Percentiles rank a stretch among this genome's conserved stretches.
Conservation (phyloP, 2,888 invertebrate genomes). For the Noctua pronuba region DNA sequence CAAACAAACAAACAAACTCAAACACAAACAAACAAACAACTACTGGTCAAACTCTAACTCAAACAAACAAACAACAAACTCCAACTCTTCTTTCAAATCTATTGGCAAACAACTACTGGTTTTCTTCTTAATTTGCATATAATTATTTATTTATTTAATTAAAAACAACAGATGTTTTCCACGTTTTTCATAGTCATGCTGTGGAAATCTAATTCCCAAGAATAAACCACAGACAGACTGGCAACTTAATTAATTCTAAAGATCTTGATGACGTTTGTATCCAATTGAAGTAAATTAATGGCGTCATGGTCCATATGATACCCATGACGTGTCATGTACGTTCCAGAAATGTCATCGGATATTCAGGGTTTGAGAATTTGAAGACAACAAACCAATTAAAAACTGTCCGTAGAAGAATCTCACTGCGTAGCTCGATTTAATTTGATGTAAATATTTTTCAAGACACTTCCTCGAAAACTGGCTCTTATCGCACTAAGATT, state of each 20-base stretch:
- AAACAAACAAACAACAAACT: no score
- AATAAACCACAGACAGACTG: neutral
- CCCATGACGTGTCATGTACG: slow-evolving; percentile 35
- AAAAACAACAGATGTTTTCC: neutral
- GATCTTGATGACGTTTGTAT: slow-evolving; percentile 48
- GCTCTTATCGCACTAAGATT: no score
- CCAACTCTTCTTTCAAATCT: no score
- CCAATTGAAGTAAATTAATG: slow-evolving; percentile 48
- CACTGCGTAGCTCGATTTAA: neutral
- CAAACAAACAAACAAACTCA: no score
- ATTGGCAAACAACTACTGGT: neutral
- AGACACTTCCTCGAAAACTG: no score
- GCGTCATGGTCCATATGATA: slow-evolving; percentile 24
- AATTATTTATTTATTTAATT: no score
- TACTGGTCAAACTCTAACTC: no score
- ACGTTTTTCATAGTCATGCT: slow-evolving; percentile 1
- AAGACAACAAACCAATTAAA: slow-evolving; percentile 46
- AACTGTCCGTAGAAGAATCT: neutral
- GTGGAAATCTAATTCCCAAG: slow-evolving; percentile 23
- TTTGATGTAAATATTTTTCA: slow-evolving; percentile 26
- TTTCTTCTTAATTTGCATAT: neutral
- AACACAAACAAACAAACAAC: no score
- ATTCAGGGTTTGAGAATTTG: slow-evolving; percentile 1
- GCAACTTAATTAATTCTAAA: slow-evolving; percentile 35
- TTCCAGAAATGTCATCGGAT: slow-evolving; percentile 35